phyloP scores from a whole-genome alignment of 2,797 vertebrate species.

The Poecilia wingei region DNA sequence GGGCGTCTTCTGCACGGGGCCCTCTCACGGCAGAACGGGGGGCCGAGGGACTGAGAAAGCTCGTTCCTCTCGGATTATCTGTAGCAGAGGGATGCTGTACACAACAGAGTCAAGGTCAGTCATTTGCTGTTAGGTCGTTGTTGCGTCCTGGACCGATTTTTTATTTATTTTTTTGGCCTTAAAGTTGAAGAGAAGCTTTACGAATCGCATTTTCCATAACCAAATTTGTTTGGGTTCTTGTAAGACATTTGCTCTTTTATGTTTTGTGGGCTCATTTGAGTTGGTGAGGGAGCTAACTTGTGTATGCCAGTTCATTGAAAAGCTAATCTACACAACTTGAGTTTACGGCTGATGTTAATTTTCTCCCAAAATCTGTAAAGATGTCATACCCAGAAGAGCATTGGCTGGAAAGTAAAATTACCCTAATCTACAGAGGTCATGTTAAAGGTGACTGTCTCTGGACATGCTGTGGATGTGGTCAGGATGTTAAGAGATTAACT shows the following conservation, averaged over 20 bases:
- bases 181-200: neutral
- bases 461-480: constrained; percentile 15
- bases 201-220: neutral
- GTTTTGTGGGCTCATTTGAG: neutral
- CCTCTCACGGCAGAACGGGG: constrained; percentile 10
- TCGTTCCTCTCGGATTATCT: constrained; percentile 40
- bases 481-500: constrained; percentile 36
- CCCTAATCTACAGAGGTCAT: constrained; percentile 44
- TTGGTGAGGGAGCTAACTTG: neutral
- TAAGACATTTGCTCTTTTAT: neutral
- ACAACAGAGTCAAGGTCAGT: constrained; percentile 58
- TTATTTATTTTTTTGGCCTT: neutral
- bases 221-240: neutral
- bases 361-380: constrained; percentile 9
- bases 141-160: neutral
- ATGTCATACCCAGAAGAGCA: constrained; percentile 15
- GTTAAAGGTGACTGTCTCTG: constrained; percentile 42
- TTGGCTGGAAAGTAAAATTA: constrained; percentile 16
- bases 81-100: constrained; percentile 39
- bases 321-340: neutral
- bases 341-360: neutral
- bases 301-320: neutral
- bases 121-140: constrained; percentile 29
- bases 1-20: constrained; percentile 52
- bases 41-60: constrained; percentile 29